These are phyloP conservation scores for Oceanites oceanicus DNA, from an alignment of 2,113 vertebrate species.

Conservation along the genomic window DNA sequence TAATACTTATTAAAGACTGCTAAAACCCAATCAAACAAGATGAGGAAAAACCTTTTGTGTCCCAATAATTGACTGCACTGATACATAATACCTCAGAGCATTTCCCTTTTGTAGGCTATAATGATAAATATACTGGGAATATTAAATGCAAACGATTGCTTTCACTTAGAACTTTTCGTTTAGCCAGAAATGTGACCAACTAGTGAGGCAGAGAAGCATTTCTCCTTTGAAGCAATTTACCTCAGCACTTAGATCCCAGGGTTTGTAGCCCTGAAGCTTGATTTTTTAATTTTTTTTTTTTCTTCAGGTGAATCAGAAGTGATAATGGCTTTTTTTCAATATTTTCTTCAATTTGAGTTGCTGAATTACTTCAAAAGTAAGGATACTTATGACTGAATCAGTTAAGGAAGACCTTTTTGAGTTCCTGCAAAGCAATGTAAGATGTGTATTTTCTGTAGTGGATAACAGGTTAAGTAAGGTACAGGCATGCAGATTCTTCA, in stretches of 20 bases:
- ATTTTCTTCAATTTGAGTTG: not conserved
- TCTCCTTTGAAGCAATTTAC: not conserved
- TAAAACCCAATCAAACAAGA: not conserved
- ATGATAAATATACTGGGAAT: not conserved
- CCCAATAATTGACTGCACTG: not conserved
- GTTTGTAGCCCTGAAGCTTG: not conserved
- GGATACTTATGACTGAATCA: not conserved
- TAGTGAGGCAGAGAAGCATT: not conserved
- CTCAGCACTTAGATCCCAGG: not conserved
- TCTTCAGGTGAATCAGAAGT: not conserved
- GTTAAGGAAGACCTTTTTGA: not conserved
- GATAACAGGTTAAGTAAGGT: not conserved
- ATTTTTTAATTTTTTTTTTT: not conserved
- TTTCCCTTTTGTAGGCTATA: not conserved
- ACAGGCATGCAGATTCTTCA: not conserved
- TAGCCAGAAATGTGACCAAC: not conserved
- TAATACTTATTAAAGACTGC: not conserved
- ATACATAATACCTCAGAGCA: not conserved
- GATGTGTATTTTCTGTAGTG: not conserved
- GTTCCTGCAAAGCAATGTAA: not conserved
- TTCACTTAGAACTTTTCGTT: not conserved
- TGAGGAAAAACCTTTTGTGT: not conserved
- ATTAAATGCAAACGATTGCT: not conserved
- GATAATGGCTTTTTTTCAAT: not conserved
- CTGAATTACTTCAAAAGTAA: not conserved